Evolutionary conservation across 2,797 vertebrate species (phyloP), one percentile per base, ranked within the genome.

Genomic region (Xiphorhynchus erythropygius): DNA sequence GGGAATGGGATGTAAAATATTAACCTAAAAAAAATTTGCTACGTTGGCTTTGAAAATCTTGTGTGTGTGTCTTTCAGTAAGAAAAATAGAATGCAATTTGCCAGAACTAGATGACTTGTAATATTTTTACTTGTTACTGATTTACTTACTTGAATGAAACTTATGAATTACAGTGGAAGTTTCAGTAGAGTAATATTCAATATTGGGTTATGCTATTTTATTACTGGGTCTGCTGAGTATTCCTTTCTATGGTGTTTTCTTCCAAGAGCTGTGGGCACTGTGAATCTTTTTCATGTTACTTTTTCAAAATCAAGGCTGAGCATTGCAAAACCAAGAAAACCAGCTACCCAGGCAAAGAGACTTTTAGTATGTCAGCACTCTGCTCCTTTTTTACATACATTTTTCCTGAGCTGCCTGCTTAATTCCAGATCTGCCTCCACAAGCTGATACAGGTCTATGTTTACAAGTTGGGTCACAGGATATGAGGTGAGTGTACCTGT

Each of bases 111-210:
- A 46, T 80, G 64, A 60, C 60, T 90, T 64, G 47, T 67, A 73
- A 57, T 82, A 23, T 79, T 92, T 93, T 80, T 41, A 56, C 57
- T 89, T 79, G 44, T 68, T 91, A 64, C 49, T 85, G 60, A 52
- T 91, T 85, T 91, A 57, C 47, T 90, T 92, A 75, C 33, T 83
- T 87, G 56, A 90, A 84, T 68, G 39, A 95, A 97, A 84, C 23
- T 59, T 87, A 25, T 2, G 41, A 91, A 65, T 89, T 84, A 37
- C 41, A 78, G 69, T 44, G 30, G 56, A 83, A 84, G 63, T 65
- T 84, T 86, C 28, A 76, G 44, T 46, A 71, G 55, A 86, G 65
- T 57, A 62, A 90, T 74, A 42, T 90, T 91, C 59, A 81, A 22
- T 93, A 73, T 55, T 86, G 42, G n/a, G n/a, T 77, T 90, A 59